These are phyloP conservation scores for Peromyscus melanophrys DNA, from an alignment of 2,797 vertebrate genomes.

Conservation along the genomic window DNA sequence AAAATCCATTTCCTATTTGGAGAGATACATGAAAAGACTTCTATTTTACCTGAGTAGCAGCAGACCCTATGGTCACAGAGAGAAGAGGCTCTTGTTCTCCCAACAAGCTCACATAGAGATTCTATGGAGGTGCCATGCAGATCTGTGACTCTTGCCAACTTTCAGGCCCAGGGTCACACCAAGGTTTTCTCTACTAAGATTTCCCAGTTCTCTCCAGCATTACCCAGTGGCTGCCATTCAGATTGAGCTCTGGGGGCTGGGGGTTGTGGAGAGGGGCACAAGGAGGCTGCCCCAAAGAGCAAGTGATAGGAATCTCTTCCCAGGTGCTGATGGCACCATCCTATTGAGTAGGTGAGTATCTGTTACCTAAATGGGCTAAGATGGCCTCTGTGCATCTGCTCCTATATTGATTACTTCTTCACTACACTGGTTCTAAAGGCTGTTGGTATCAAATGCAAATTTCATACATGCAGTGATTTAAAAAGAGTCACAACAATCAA, in stretches of 20 bases:
- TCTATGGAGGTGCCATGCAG: neutral
- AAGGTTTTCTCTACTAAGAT: neutral
- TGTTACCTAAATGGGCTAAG: neutral
- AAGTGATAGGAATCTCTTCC: neutral
- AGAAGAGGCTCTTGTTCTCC: neutral
- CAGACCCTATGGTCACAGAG: neutral
- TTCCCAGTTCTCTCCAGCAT: neutral
- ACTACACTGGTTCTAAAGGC: neutral
- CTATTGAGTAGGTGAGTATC: neutral
- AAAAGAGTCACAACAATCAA: neutral
- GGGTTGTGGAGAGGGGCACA: neutral
- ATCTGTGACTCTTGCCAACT: neutral
- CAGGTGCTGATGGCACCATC: neutral
- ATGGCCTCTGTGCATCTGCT: neutral
- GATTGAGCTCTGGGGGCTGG: neutral
- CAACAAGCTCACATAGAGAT: neutral
- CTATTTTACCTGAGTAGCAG: neutral
- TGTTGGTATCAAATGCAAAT: neutral
- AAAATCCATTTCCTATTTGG: conserved; percentile 8
- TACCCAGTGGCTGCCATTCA: neutral
- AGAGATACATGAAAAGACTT: neutral
- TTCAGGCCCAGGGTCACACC: neutral
- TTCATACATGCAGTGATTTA: neutral
- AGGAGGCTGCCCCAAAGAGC: neutral
- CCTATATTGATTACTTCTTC: neutral